phyloP scores from a whole-genome alignment of 2,113 vertebrate genomes.

The Todiramphus chloris region DNA sequence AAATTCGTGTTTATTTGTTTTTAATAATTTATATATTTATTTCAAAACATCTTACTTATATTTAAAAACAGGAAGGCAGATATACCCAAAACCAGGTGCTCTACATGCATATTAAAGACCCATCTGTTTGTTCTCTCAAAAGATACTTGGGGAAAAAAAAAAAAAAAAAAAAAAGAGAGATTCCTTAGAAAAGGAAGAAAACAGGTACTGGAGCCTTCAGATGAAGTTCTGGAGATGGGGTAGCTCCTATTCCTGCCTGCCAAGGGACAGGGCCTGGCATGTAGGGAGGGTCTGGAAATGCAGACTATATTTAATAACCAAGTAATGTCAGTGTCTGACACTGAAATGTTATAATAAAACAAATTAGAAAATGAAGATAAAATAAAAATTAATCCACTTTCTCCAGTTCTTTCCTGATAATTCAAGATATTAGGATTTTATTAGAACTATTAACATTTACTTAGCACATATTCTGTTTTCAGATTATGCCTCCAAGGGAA shows the following conservation, averaged over 20 bases:
- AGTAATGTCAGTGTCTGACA: not conserved
- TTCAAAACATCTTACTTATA: not conserved
- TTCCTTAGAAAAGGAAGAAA: not conserved
- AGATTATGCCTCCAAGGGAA: not conserved
- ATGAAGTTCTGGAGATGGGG: not conserved
- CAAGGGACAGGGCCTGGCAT: not conserved
- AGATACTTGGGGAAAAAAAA: not conserved
- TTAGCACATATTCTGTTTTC: not conserved
- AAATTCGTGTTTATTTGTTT: not conserved
- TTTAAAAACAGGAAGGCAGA: not conserved
- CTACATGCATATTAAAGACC: not conserved
- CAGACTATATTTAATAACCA: not conserved
- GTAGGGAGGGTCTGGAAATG: not conserved
- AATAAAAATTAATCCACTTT: not conserved
- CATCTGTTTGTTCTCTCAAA: not conserved
- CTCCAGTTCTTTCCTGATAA: not conserved
- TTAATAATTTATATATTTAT: no score
- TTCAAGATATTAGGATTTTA: not conserved
- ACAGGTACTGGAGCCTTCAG: not conserved
- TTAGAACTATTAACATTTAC: not conserved
- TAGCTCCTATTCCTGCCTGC: not conserved
- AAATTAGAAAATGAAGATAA: not conserved
- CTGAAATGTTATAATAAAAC: not conserved
- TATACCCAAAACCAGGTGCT: fast-evolving
- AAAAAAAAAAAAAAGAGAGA: not conserved